A percentile compares a stretch with the other conserved stretches of the same genome.
Evolutionary conservation across 2,797 vertebrate species (phyloP).

Genomic region (Crax fasciolata): DNA sequence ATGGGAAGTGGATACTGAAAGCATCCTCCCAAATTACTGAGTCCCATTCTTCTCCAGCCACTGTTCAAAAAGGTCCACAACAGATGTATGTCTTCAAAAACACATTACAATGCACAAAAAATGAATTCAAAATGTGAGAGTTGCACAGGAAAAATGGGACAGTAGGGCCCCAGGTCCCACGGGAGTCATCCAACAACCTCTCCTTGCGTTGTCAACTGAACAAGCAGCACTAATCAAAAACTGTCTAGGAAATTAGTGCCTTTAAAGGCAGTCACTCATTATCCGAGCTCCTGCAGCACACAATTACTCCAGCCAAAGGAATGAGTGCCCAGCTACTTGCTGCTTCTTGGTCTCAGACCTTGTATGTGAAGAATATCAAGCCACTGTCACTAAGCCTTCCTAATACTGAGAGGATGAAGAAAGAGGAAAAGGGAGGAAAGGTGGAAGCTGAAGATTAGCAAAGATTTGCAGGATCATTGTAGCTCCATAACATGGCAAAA

Average conservation of each 20-base stretch:
- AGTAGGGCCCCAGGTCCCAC: neutral
- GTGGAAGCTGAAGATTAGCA: neutral
- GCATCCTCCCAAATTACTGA: neutral
- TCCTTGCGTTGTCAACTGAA: neutral
- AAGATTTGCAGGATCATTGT: neutral
- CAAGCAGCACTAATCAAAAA: neutral
- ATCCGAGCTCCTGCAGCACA: neutral
- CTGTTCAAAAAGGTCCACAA: neutral
- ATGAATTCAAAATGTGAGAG: neutral
- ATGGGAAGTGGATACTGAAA: neutral
- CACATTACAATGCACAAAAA: neutral
- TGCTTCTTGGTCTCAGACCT: neutral
- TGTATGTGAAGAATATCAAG: neutral
- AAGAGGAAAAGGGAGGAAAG: neutral
- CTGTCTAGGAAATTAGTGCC: neutral
- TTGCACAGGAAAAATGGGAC: neutral
- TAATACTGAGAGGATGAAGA: neutral
- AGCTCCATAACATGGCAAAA: neutral
- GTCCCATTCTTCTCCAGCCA: neutral
- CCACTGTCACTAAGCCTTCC: neutral
- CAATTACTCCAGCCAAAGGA: neutral
- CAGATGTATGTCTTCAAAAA: neutral
- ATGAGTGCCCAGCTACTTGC: neutral
- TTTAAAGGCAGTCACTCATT: neutral
- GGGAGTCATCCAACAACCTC: neutral